Base-by-base conservation (phyloP, 1,140 invertebrate genomes). In the Antheraea pernyi region DNA sequence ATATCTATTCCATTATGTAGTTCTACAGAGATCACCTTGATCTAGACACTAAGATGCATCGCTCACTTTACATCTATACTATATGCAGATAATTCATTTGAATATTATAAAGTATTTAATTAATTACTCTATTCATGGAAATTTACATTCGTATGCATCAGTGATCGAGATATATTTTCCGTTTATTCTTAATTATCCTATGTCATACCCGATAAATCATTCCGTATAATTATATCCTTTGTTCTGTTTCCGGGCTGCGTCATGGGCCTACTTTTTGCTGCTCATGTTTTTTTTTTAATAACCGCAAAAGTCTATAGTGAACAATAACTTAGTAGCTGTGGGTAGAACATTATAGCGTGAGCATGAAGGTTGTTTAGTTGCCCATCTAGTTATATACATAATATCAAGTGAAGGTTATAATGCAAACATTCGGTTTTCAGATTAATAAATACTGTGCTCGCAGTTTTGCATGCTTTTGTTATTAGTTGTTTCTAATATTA, bases 61-160 rank as follows among this genome's bases (percentile, higher is more conserved):
- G 46, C 46, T 53, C 11, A 53, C 46, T 53, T 53, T 42, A 11
- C 39, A 53, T n/a, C 6, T 53, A 7, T 53, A n/a, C 39, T 53
- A 42, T 11, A 42, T 39, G 37, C 5, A 6, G 60, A 37, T 30
- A 36, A 0, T 18, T 65, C 36, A 65, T 65, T 65, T 65, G 42
- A 42, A 65, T 65, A 65, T 65, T 46, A n/a, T n/a, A n/a, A 62
- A 48, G 11, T 65, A 70, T 70, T 16, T 37, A 65, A 42, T 65
- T 19, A 53, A 13, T 11, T 16, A 53, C 11, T 53, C 16, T 53
- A 68, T 61, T 60, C 58, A 68, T 65, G 64, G 64, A 65, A 65
- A 65, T 65, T 53, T 65, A 65, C 46, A 16, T 22, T 6, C 46
- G 46, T 53, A 53, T 53, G 11, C 5, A 46, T 48, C 37, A 65